A percentile compares a stretch with the other conserved stretches of the same genome.
phyloP scores from a whole-genome alignment of 2,113 vertebrate genomes.

The Nerophis ophidion region DNA sequence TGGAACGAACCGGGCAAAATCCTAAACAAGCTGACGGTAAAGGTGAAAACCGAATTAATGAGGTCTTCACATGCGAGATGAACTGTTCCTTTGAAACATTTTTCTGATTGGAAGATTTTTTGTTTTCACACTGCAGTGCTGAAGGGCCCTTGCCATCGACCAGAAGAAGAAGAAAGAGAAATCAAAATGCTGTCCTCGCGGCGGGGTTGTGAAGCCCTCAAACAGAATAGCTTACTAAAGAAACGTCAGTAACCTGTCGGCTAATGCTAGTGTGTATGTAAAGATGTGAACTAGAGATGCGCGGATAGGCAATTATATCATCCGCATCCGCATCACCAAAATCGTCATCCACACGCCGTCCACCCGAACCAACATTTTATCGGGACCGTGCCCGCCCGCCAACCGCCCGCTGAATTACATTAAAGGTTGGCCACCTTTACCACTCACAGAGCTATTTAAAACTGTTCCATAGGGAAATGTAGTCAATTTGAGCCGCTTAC shows the following conservation, averaged over 20 bases:
- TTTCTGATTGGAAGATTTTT: slow-evolving; percentile 36
- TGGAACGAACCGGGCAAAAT: slow-evolving; percentile 35
- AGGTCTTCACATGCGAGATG: slow-evolving; percentile 31
- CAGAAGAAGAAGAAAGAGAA: slow-evolving; percentile 34
- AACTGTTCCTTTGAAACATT: slow-evolving; percentile 56
- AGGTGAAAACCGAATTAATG: slow-evolving; percentile 30
- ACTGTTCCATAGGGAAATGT: too few relatives aligned
- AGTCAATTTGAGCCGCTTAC: too few relatives aligned
- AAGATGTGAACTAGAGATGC: too few relatives aligned
- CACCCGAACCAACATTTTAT: too few relatives aligned
- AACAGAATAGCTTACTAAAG: slow-evolving; percentile 63
- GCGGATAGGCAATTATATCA: too few relatives aligned
- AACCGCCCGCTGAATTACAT: too few relatives aligned
- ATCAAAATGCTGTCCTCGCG: slow-evolving; percentile 46
- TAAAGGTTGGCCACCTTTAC: too few relatives aligned
- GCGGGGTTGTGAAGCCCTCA: slow-evolving; percentile 60
- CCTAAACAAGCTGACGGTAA: slow-evolving; percentile 26
- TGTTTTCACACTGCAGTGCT: slow-evolving; percentile 34
- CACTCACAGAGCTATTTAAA: too few relatives aligned
- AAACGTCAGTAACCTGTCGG: slow-evolving; percentile 52
- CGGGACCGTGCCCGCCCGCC: too few relatives aligned
- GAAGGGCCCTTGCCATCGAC: slow-evolving; percentile 30
- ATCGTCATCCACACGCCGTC: too few relatives aligned
- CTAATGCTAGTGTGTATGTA: slow-evolving; percentile 19
- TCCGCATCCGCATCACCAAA: too few relatives aligned